Evolutionary conservation across 2,113 vertebrate species (phyloP), one percentile per base, ranked within the genome.

Genomic region (Phrynocephalus versicolor): DNA sequence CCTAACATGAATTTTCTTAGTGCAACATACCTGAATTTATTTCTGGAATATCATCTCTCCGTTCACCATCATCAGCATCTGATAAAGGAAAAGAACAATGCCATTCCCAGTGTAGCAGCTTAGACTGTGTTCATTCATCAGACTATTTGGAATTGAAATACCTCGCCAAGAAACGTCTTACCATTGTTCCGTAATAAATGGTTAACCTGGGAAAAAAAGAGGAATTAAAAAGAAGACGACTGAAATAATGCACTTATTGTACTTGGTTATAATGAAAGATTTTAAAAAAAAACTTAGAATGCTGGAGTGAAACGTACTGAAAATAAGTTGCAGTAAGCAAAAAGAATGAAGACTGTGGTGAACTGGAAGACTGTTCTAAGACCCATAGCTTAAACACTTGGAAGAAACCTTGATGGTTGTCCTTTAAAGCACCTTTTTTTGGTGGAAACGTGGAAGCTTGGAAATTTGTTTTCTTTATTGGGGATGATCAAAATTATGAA

Each of bases 11-110:
- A n/a, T 16, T 27, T 73, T 39, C 51, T 60, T 9, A 60, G 5
- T 30, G 27, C 30, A 62, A 88, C 92, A 35, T 71, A 95, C 94
- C 93, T 83, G 86, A 72, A 35, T 96, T 96, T 79, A 96, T 94
- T 78, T 94, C 86, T 84, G 91, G 73, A 85, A 96, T 94, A 72
- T 92, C 94, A 70, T 92, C 91, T 72, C 60, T 81, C 16, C 89
- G 90, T 85, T 93, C 86, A 12, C 41, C 85, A 65, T 85, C 82
- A 19, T 90, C 83, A 72, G 23, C 45, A 58, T 90, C 70, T 8
- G 2, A 45, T 41, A 15, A 30, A 12, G 14, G 41, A 2, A 87
- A n/a, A 10, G 9, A 64, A 25, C 67, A 39, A 64, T 81, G 39
- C 16, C 39, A 5, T 13, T 70, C n/a, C 19, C 65, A 15, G 4